Evolutionary conservation across 1,140 invertebrate species (phyloP).

Genomic region (Diorhabda carinulata): DNA sequence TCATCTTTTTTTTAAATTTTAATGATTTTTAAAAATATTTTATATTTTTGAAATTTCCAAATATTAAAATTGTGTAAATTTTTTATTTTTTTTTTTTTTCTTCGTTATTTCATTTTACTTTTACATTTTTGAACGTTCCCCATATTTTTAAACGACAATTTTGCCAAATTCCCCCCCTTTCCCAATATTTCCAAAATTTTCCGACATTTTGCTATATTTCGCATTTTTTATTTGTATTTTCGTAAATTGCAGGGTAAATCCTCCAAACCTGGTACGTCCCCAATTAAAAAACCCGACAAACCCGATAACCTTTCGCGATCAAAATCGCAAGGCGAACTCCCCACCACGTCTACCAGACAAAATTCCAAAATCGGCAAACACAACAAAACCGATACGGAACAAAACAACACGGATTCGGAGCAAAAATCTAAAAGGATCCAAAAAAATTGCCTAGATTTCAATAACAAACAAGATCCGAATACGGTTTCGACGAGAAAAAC

Average conservation of each 20-base stretch:
- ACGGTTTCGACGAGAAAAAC: slow-evolving; percentile 19
- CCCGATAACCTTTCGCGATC: slow-evolving; percentile 6
- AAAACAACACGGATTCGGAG: slow-evolving; percentile 9
- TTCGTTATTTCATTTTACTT: background rate
- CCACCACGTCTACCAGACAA: slow-evolving; percentile 12
- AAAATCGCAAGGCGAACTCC: slow-evolving; percentile 14
- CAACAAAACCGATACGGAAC: slow-evolving; percentile 9
- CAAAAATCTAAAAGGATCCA: slow-evolving; percentile 17
- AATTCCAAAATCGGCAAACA: slow-evolving; percentile 7
- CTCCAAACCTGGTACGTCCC: slow-evolving; percentile 17
- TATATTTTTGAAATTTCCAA: background rate
- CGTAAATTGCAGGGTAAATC: slow-evolving; percentile 9
- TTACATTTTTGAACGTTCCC: too few species aligned
- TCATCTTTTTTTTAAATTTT: background rate
- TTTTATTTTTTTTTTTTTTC: slow-evolving; percentile 1
- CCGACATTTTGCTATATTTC: too few species aligned
- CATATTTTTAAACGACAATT: too few species aligned
- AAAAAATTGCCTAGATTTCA: slow-evolving; percentile 18
- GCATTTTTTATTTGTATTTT: too few species aligned
- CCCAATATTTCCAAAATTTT: background rate
- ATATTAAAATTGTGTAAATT: background rate
- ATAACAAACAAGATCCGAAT: slow-evolving; percentile 18
- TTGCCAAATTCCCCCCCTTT: background rate
- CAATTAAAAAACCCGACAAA: slow-evolving; percentile 15
- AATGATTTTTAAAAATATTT: background rate